A percentile compares a stretch with the other conserved stretches of the same genome.
Conservation (phyloP, 2,113 vertebrate genomes). For the Otis tarda region DNA sequence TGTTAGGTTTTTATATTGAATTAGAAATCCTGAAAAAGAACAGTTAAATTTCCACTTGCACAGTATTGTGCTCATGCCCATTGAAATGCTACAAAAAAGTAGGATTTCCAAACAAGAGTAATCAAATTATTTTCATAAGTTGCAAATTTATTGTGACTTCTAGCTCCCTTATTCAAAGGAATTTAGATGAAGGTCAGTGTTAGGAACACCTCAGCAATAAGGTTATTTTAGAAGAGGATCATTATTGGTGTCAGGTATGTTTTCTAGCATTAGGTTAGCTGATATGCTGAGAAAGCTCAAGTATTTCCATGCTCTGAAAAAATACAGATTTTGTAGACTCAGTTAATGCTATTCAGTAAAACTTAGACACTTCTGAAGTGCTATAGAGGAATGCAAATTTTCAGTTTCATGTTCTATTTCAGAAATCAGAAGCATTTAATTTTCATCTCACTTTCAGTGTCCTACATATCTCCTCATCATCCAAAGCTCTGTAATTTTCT, state of each 20-base stretch:
- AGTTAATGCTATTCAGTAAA: not conserved
- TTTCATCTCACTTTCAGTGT: not conserved
- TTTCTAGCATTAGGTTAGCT: not conserved
- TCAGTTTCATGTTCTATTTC: not conserved
- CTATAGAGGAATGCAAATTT: not conserved
- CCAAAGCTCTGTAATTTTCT: not conserved
- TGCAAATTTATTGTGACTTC: not conserved
- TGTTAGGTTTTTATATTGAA: not conserved
- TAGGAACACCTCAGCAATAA: not conserved
- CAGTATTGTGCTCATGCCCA: not conserved
- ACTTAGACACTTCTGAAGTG: not conserved
- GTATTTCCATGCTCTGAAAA: not conserved
- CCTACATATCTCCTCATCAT: not conserved
- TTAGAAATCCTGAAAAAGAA: not conserved
- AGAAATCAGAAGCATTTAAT: slow-evolving; percentile 10
- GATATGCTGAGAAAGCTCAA: not conserved
- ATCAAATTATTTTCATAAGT: not conserved
- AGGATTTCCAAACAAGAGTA: not conserved
- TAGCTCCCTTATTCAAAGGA: not conserved
- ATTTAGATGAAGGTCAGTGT: not conserved
- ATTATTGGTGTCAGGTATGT: not conserved
- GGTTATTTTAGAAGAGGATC: not conserved
- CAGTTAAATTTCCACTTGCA: not conserved
- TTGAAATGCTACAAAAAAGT: not conserved
- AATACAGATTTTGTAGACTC: not conserved